phyloP scores from a whole-genome alignment of 2,888 invertebrate species.

The Dione juno region DNA sequence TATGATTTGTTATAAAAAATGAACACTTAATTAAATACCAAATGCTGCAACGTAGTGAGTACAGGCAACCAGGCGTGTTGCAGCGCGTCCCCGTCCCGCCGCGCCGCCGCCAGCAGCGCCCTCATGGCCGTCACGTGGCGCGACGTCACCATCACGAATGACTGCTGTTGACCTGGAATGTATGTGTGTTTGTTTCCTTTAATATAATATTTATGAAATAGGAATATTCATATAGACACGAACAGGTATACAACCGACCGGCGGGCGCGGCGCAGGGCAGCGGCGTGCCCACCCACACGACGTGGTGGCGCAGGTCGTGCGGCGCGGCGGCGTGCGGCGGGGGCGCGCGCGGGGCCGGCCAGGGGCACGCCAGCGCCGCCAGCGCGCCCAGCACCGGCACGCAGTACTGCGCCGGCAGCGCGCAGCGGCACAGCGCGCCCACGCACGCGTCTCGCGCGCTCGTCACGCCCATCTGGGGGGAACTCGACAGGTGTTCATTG shows the following conservation, averaged over 20 bases:
- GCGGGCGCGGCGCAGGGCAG: conserved; percentile 92
- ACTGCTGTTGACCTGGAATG: conserved; percentile 86
- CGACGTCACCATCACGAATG: conserved; percentile 96
- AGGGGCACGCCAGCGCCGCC: conserved; percentile 93
- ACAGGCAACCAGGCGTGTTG: conserved; percentile 98
- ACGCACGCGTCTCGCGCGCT: conserved; percentile 96
- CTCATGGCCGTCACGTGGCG: conserved; percentile 99
- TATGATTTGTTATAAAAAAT: no score
- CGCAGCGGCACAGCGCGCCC: conserved; percentile 97
- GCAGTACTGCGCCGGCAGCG: conserved; percentile 97
- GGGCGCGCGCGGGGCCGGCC: conserved; percentile 90
- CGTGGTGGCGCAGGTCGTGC: conserved; percentile 93
- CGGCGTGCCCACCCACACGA: conserved; percentile 98
- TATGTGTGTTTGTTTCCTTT: no score
- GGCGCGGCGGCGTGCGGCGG: conserved; percentile 78
- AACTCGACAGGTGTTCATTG: no score
- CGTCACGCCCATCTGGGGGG: conserved; percentile 57
- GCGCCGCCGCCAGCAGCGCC: conserved; percentile 93
- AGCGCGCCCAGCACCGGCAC: conserved; percentile 93
- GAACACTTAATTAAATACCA: no score
- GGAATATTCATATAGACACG: no score
- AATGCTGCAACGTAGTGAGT: conserved; percentile 95
- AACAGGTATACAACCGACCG: no score
- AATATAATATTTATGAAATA: no score
- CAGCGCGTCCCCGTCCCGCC: conserved; percentile 93